phyloP scores from a whole-genome alignment of 1,140 invertebrate genomes.

The Solenopsis invicta region DNA sequence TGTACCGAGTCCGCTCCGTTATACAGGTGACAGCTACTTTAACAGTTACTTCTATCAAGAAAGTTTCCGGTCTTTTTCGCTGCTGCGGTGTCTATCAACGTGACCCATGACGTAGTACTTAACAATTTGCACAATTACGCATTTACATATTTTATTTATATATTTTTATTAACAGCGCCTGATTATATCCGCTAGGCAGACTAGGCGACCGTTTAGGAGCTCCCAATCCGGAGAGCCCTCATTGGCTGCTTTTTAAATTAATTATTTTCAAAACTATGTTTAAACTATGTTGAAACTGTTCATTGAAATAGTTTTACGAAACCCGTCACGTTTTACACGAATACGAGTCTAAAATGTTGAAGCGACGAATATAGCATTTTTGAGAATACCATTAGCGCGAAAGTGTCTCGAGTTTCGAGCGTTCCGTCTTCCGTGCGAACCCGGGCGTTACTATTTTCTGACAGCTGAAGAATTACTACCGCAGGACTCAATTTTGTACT shows the following conservation, averaged over 20 bases:
- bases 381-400: background rate
- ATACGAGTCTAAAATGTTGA: background rate
- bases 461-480: constrained; percentile 53
- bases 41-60: constrained; percentile 23
- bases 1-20: constrained; percentile 20
- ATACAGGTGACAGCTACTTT: constrained; percentile 28
- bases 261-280: no score
- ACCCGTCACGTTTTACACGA: background rate
- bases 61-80: background rate
- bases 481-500: constrained; percentile 45
- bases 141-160: background rate
- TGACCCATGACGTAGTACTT: background rate
- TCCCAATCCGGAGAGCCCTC: no score
- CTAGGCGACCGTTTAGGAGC: no score
- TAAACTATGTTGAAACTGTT: no score
- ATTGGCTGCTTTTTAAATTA: no score
- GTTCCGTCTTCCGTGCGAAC: constrained; percentile 11
- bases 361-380: constrained; percentile 27
- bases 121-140: background rate
- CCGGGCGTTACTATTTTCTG: constrained; percentile 18
- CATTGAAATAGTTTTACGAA: no score
- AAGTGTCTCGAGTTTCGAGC: background rate
- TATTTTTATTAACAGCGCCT: no score
- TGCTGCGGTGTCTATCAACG: background rate
- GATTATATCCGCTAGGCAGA: no score